Percentiles rank a stretch among this genome's conserved stretches.
Evolutionary conservation across 2,113 vertebrate genomes (phyloP).

Genomic region (Gallinago undulata): DNA sequence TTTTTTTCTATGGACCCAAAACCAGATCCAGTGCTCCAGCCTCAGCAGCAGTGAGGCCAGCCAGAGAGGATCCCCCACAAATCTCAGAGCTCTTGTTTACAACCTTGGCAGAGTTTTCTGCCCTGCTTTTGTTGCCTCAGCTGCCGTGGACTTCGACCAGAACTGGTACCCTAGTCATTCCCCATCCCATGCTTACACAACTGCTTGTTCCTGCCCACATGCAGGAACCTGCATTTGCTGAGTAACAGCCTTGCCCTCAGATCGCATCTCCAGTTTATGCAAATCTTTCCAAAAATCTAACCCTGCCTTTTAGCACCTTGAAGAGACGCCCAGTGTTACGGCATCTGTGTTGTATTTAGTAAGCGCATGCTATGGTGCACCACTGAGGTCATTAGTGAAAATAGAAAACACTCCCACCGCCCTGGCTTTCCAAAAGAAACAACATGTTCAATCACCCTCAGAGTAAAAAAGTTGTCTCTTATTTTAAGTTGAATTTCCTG

Average conservation of each 20-base stretch:
- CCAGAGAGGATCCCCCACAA: neutral
- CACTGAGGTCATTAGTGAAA: neutral
- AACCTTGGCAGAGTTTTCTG: neutral
- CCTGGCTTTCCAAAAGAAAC: neutral
- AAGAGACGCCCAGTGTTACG: neutral
- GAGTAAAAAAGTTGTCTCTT: neutral
- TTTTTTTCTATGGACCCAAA: rapidly evolving
- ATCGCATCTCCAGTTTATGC: neutral
- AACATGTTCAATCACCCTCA: neutral
- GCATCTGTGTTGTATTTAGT: neutral
- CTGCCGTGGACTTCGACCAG: neutral
- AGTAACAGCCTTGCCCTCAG: neutral
- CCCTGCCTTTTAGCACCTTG: neutral
- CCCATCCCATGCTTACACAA: neutral
- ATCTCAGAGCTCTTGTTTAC: neutral
- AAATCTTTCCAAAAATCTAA: neutral
- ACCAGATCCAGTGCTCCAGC: neutral
- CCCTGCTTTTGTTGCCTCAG: neutral
- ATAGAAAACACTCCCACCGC: neutral
- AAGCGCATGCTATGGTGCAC: neutral
- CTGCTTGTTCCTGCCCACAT: neutral
- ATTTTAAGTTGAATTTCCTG: neutral
- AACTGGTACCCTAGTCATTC: neutral
- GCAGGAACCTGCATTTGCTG: neutral
- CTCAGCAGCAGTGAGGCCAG: neutral